These are phyloP conservation scores for Taxidea taxus DNA, from an alignment of 2,113 vertebrate genomes.

Conservation along the genomic window DNA sequence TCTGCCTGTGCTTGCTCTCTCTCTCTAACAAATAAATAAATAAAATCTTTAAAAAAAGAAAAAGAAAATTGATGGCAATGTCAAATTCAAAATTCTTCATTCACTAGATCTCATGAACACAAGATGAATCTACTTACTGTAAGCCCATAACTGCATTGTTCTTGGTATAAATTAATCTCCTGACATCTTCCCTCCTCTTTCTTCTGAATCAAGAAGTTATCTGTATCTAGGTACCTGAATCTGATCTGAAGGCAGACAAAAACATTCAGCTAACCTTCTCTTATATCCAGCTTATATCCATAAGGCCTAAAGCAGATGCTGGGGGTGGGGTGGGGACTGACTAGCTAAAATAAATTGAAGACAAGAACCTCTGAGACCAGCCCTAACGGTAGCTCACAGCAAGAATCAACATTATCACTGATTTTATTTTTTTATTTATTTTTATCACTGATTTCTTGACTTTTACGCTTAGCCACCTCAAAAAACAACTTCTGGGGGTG, in stretches of 20 bases:
- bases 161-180: neutral
- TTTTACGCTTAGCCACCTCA: neutral
- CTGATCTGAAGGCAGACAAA: neutral
- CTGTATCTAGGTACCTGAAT: neutral
- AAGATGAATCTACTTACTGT: neutral
- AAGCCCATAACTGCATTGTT: rapidly evolving
- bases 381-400: neutral
- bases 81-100: neutral
- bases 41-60: too few relatives aligned
- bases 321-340: neutral
- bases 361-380: neutral
- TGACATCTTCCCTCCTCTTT: neutral
- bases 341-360: neutral
- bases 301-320: neutral
- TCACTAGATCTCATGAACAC: neutral
- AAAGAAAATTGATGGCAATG: neutral
- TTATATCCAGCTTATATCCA: neutral
- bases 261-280: neutral
- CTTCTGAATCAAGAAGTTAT: neutral
- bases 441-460: neutral
- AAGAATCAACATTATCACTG: neutral
- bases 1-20: too few relatives aligned
- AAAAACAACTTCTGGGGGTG: neutral
- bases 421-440: neutral
- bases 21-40: too few relatives aligned